phyloP scores from a whole-genome alignment of 2,888 invertebrate species.

The Hydropsyche betteni region DNA sequence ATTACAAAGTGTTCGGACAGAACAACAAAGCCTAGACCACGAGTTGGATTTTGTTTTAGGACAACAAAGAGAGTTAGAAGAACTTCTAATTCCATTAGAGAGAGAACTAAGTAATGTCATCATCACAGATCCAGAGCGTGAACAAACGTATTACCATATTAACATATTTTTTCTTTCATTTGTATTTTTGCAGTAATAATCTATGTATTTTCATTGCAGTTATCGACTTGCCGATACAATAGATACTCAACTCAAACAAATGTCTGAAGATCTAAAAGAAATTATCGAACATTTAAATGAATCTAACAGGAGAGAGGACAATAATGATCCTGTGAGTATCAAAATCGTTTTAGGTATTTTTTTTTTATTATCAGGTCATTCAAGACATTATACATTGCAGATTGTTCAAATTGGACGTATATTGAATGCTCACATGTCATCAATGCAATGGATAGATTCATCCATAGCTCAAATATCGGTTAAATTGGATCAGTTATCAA shows the following conservation, averaged over 20 bases:
- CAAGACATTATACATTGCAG: constrained; percentile 61
- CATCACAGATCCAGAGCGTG: constrained; percentile 86
- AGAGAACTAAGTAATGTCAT: constrained; percentile 75
- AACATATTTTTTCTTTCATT: constrained; percentile 26
- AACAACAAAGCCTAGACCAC: constrained; percentile 89
- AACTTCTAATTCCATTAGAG: constrained; percentile 85
- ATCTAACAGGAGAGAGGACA: constrained; percentile 82
- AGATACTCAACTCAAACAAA: constrained; percentile 90
- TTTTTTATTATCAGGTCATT: constrained; percentile 1
- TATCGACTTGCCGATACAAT: constrained; percentile 90
- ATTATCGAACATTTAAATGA: constrained; percentile 95
- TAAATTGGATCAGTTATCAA: constrained; percentile 83
- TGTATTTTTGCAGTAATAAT: constrained; percentile 25
- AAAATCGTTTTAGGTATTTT: constrained; percentile 3
- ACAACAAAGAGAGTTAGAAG: constrained; percentile 92
- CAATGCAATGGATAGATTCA: constrained; percentile 93
- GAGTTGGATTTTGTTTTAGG: constrained; percentile 93
- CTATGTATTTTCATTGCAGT: constrained; percentile 59
- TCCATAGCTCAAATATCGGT: constrained; percentile 80
- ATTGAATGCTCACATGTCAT: constrained; percentile 95
- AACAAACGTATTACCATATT: constrained; percentile 74
- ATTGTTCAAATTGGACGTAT: constrained; percentile 93
- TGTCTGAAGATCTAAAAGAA: constrained; percentile 95
- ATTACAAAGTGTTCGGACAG: constrained; percentile 87
- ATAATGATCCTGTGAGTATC: constrained; percentile 79